Percentiles rank a stretch among this genome's conserved stretches.
Evolutionary conservation across 2,888 invertebrate species (phyloP).

Genomic region (Nasonia oneida): DNA sequence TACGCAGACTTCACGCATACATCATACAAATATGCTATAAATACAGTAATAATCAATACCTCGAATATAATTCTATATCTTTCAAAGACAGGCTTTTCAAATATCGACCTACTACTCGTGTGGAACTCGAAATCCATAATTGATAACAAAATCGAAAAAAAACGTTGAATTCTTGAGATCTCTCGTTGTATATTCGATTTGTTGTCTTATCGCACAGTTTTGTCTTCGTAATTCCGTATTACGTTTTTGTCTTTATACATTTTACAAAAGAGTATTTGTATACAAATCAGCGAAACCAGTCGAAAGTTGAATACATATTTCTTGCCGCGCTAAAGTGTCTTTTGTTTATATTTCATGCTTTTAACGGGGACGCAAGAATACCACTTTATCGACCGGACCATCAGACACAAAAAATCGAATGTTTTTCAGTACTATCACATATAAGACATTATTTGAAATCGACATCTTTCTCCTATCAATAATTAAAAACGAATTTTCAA

Average conservation of each 20-base stretch:
- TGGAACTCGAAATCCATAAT: slow-evolving; percentile 47
- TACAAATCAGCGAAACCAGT: slow-evolving; percentile 64
- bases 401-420: slow-evolving; percentile 36
- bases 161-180: slow-evolving; percentile 67
- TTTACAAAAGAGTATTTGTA: slow-evolving; percentile 62
- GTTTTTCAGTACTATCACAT: slow-evolving; percentile 46
- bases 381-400: slow-evolving; percentile 36
- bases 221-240: slow-evolving; percentile 41
- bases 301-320: slow-evolving; percentile 53
- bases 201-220: slow-evolving; percentile 40
- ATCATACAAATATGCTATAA: slow-evolving; percentile 71
- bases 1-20: slow-evolving; percentile 65
- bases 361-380: slow-evolving; percentile 52
- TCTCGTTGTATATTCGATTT: slow-evolving; percentile 63
- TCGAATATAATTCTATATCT: slow-evolving; percentile 64
- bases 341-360: slow-evolving; percentile 57
- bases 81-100: slow-evolving; percentile 58
- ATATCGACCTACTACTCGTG: slow-evolving; percentile 51
- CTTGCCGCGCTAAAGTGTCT: slow-evolving; percentile 61
- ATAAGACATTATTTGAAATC: slow-evolving; percentile 29
- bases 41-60: slow-evolving; percentile 72
- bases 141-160: slow-evolving; percentile 64
- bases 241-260: slow-evolving; percentile 52
- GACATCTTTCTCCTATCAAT: not conserved
- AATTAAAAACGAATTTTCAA: slow-evolving; percentile 32